Evolutionary conservation across 2,888 invertebrate genomes (phyloP), one percentile per base, ranked within the genome.

Genomic region (Drosophila testacea): DNA sequence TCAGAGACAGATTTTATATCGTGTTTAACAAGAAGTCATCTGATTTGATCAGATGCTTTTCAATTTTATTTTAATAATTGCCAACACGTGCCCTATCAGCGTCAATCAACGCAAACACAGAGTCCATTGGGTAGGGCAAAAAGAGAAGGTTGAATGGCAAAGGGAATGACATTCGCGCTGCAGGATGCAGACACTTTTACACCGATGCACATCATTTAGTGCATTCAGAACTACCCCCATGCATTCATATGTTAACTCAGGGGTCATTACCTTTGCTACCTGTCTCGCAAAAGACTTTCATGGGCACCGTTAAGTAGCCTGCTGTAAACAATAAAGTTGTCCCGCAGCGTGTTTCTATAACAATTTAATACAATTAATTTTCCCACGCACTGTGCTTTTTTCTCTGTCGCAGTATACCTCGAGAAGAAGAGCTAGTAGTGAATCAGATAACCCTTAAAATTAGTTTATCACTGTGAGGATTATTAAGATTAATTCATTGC

Each of bases 311-410:
- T 85, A 85, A 88, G 82, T 88, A 84, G 86, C 89, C 69, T 63
- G 81, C 78, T 85, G 52, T 50, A 64, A 54, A 44, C 50, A 60
- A 42, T 51, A 59, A 59, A 50, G 55, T 48, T n/a, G 71, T 68
- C 91, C 82, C 69, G 90, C 82, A 81, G 88, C 63, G 88, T 76
- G 90, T 91, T 89, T 85, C 90, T 87, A 88, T 90, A 90, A 85
- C 88, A 90, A 91, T 89, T 83, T 91, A 91, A 91, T 91, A 87
- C 91, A 91, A 91, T 91, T 91, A 91, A 84, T 84, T 81, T 90
- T 90, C 91, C 89, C 91, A 90, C 90, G 90, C 91, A 72, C 66
- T 79, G 75, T 70, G 30, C 69, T 66, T 81, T 79, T 80, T 68
- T 63, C 54, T 6, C 52, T 32, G 36, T 34, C 62, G 4, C 30